phyloP scores from a whole-genome alignment of 2,797 vertebrate species.

The Mionectes olivaceus region DNA sequence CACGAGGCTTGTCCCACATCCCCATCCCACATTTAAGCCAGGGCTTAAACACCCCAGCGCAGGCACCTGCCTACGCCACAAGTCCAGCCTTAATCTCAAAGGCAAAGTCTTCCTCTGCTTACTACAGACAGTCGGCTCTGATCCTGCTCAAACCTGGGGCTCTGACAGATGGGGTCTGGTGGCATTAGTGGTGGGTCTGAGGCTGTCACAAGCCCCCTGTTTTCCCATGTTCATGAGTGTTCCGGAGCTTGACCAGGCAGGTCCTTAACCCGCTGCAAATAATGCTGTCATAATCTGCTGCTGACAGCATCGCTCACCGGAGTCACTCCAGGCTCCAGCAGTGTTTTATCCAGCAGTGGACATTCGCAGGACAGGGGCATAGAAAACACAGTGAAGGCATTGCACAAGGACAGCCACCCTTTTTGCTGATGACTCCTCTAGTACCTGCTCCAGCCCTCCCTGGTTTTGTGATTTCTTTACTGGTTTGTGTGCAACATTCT shows the following conservation, averaged over 20 bases:
- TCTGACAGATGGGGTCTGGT: not conserved
- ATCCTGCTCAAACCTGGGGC: not conserved
- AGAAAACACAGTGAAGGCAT: not conserved
- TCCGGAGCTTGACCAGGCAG: not conserved
- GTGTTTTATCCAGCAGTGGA: not conserved
- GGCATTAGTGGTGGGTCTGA: not conserved
- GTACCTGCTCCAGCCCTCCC: not conserved
- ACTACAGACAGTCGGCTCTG: not conserved
- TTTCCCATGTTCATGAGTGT: not conserved
- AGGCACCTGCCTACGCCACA: not conserved
- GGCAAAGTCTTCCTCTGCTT: not conserved
- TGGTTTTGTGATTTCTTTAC: not conserved
- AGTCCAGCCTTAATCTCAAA: not conserved
- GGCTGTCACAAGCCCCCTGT: not conserved
- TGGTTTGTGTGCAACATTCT: not conserved
- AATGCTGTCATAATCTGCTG: not conserved
- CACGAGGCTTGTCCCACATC: not conserved
- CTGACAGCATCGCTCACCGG: not conserved
- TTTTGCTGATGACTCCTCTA: not conserved
- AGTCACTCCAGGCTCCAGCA: not conserved
- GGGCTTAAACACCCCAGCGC: not conserved
- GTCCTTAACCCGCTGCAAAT: not conserved
- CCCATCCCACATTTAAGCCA: not conserved
- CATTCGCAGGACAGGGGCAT: accelerated
- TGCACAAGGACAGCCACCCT: accelerated